Base-by-base conservation (phyloP, 2,113 vertebrate genomes). In the Apus apus region DNA sequence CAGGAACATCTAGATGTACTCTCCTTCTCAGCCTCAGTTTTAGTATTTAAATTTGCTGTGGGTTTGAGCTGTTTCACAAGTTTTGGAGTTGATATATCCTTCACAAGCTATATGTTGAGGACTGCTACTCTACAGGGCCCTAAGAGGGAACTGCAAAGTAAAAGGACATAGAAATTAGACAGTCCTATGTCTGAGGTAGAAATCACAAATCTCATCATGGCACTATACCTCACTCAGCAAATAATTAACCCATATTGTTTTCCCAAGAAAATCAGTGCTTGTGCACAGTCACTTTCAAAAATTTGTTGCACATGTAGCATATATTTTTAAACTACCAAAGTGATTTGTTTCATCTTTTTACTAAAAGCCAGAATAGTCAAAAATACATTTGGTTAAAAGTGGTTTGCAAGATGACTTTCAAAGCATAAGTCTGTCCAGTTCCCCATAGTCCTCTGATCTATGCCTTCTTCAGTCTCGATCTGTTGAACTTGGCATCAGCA, bases 401-500 rank as follows among this genome's bases (percentile, higher is more conserved):
- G 13, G 1, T 66, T 92, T 90, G 40, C 25, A 80, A 76, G 32
- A 57, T 8, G 5, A 76, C 53, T 92, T 89, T 81, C 54, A 81
- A 87, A 89, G 36, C 64, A 71, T 15, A 66, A 15, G 23, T 27
- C 36, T 76, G 17, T 56, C 29, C n/a, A 64, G 75, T 22, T 71
- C 14, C 84, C 58, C 50, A 14, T 4, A 51, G 43, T 64, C n/a
- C 45, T 94, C 81, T 88, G 74, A 95, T 68, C 86, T 73, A 84
- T 22, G 17, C 81, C 54, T 91, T 92, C 89, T 90, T 87, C 79
- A 91, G 78, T 43, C 74, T 91, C 76, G 65, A 23, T 76, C 56
- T 93, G 67, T 73, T 77, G 62, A 80, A 94, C 58, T 78, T 89
- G 77, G 89, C 74, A 96, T 94, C 95, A 97, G 43, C 17, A 38